A percentile compares a stretch with the other conserved stretches of the same genome.
Evolutionary conservation across 2,113 vertebrate genomes (phyloP).

Genomic region (Callionymus lyra): DNA sequence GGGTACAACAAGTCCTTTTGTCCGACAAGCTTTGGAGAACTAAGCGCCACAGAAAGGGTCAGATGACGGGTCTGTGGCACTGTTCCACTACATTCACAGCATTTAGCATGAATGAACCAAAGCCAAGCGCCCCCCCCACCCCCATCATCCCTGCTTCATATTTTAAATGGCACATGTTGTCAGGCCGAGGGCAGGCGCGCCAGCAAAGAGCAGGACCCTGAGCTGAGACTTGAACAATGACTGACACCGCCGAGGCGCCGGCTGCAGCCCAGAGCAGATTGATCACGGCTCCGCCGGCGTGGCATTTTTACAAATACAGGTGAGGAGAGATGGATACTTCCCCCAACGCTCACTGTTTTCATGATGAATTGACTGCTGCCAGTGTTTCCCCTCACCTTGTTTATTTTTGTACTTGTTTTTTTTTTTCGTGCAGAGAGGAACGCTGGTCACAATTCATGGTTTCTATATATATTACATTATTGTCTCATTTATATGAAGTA

Average conservation of each 20-base stretch:
- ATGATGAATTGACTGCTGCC: slow-evolving; percentile 40
- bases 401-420: slow-evolving; percentile 13
- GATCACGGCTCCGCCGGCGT: slow-evolving; percentile 38
- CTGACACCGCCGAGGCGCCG: slow-evolving; percentile 34
- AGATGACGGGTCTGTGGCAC: slow-evolving; percentile 1
- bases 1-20: not conserved
- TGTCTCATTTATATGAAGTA: no score
- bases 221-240: slow-evolving; percentile 41
- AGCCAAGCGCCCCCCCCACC: slow-evolving; percentile 33
- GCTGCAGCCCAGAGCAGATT: slow-evolving; percentile 43
- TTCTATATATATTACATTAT: no score
- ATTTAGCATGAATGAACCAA: slow-evolving; percentile 21
- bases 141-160: slow-evolving; percentile 35
- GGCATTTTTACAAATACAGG: slow-evolving; percentile 50
- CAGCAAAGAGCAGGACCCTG: slow-evolving; percentile 29
- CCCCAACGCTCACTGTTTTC: slow-evolving; percentile 27
- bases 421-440: not conserved
- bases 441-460: not conserved
- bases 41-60: slow-evolving; percentile 5
- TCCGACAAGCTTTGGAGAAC: slow-evolving; percentile 7
- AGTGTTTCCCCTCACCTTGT: slow-evolving; percentile 32
- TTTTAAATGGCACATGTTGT: slow-evolving; percentile 31
- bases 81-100: slow-evolving; percentile 21
- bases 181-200: slow-evolving; percentile 27
- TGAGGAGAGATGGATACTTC: slow-evolving; percentile 48